Evolutionary conservation across 1,140 invertebrate genomes (phyloP).

Genomic region (Aphaenogaster floridana): DNA sequence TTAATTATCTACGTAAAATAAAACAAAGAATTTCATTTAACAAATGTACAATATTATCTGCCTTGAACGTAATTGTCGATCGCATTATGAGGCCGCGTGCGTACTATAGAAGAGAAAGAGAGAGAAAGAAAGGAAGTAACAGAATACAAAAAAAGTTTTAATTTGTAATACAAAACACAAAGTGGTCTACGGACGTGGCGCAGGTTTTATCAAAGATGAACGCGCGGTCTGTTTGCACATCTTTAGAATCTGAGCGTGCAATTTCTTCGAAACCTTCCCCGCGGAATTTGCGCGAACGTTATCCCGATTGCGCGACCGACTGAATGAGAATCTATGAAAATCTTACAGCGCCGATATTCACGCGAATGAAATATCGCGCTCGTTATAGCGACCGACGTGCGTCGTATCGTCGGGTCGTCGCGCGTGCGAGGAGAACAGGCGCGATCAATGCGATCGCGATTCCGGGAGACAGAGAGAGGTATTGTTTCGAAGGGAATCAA

Average conservation of each 20-base stretch:
- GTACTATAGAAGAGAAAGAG: not conserved
- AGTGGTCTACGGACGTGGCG: not conserved
- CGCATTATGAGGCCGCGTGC: slow-evolving; percentile 15
- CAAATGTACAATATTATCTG: slow-evolving; percentile 6
- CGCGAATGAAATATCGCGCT: slow-evolving; percentile 29
- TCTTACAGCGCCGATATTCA: not conserved
- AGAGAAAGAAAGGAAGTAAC: not conserved
- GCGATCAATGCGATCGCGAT: slow-evolving; percentile 19
- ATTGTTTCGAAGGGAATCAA: slow-evolving; percentile 56
- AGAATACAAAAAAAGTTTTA: slow-evolving; percentile 26
- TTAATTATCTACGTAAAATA: not conserved
- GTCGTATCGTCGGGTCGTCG: not conserved
- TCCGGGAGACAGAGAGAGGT: slow-evolving; percentile 46
- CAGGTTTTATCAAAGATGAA: not conserved
- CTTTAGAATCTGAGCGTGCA: not conserved
- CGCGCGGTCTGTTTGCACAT: not conserved
- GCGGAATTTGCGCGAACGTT: not conserved
- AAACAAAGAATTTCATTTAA: slow-evolving; percentile 19
- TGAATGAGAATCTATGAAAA: not conserved
- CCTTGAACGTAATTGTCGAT: slow-evolving; percentile 28
- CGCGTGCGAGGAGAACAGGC: not conserved
- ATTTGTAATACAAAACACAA: not conserved
- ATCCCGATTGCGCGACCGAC: not conserved
- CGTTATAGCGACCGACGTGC: slow-evolving; percentile 17
- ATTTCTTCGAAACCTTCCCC: not conserved